phyloP scores from a whole-genome alignment of 2,113 vertebrate species.

The Caranx ignobilis region DNA sequence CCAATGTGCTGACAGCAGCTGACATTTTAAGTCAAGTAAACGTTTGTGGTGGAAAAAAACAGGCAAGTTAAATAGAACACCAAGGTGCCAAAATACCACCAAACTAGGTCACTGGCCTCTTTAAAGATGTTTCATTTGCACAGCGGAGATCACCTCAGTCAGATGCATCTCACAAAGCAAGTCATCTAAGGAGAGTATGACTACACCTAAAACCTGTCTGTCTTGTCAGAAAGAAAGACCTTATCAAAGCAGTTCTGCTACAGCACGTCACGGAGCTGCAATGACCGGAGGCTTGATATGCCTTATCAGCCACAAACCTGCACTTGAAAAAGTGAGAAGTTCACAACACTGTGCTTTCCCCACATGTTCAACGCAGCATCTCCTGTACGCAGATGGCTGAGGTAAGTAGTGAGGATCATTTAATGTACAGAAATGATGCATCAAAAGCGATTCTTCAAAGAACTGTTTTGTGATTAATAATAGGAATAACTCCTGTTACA shows the following conservation, averaged over 20 bases:
- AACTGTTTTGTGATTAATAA: background rate
- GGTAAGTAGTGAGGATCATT: conserved; percentile 6
- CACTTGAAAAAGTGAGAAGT: background rate
- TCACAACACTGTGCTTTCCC: background rate
- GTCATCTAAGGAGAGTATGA: background rate
- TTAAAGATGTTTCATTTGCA: conserved; percentile 34
- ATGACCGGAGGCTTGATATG: background rate
- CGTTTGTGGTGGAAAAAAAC: conserved; percentile 56
- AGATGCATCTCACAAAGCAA: conserved; percentile 3
- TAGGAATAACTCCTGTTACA: background rate
- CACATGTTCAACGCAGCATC: background rate
- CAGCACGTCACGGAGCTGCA: background rate
- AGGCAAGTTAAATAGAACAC: conserved; percentile 66
- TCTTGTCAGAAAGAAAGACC: conserved; percentile 18
- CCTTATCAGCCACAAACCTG: conserved; percentile 4
- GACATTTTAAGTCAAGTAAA: conserved; percentile 18
- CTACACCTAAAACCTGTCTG: background rate
- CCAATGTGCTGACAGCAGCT: conserved; percentile 38
- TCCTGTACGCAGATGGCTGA: conserved; percentile 10
- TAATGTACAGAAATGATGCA: background rate
- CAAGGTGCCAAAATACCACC: conserved; percentile 60
- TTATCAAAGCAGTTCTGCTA: conserved; percentile 2
- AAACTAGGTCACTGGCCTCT: conserved; percentile 79
- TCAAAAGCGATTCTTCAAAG: background rate
- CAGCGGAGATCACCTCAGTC: conserved; percentile 28